These are phyloP conservation scores for Labroides dimidiatus DNA, from an alignment of 2,797 vertebrate genomes.

Conservation along the genomic window DNA sequence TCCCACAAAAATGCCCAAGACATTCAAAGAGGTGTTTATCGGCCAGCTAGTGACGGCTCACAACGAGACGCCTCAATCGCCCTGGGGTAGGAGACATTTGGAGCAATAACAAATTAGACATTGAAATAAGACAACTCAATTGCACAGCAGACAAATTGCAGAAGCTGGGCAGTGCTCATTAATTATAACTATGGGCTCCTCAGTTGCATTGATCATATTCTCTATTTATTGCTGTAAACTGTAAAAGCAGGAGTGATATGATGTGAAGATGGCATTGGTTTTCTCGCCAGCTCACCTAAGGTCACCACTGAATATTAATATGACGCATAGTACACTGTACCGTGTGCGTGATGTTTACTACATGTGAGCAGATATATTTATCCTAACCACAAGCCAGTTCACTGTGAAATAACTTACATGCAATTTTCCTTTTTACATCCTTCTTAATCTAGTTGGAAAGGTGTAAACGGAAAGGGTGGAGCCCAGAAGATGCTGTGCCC, in stretches of 20 bases:
- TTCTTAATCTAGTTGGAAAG: conserved; percentile 59
- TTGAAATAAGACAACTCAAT: conserved; percentile 84
- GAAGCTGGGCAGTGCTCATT: conserved; percentile 75
- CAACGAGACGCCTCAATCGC: conserved; percentile 66
- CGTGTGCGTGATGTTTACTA: conserved; percentile 28
- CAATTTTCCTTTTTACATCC: conserved; percentile 37
- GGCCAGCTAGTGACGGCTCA: conserved; percentile 69
- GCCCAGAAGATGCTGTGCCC: conserved; percentile 37
- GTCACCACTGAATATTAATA: conserved; percentile 60
- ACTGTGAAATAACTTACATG: conserved; percentile 44
- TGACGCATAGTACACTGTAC: conserved; percentile 29
- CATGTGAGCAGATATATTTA: conserved; percentile 38
- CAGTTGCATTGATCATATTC: conserved; percentile 77
- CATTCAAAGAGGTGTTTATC: conserved; percentile 62
- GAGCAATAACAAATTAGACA: conserved; percentile 83
- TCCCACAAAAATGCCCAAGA: conserved; percentile 63
- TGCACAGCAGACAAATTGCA: conserved; percentile 79
- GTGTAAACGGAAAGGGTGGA: conserved; percentile 61
- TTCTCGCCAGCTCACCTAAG: conserved; percentile 49
- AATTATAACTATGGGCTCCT: conserved; percentile 76
- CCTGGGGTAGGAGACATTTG: conserved; percentile 74
- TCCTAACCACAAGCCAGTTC: conserved; percentile 18
- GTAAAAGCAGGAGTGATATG: conserved; percentile 60
- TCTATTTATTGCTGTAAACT: conserved; percentile 77
- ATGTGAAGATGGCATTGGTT: conserved; percentile 43